Conservation (phyloP, 1,140 invertebrate genomes). For the Lycorma delicatula region DNA sequence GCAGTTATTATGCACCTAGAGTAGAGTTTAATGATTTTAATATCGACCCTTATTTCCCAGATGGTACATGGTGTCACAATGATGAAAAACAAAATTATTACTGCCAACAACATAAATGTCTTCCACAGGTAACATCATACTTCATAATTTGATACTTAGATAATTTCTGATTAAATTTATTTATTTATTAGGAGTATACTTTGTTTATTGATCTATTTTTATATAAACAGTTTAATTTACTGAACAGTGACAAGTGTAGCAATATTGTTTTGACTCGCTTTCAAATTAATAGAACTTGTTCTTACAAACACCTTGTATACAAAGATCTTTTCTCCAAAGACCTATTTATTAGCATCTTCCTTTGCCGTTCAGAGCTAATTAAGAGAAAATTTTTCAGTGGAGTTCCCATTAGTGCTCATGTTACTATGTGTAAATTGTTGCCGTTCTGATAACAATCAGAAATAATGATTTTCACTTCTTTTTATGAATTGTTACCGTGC, state of each 20-base stretch:
- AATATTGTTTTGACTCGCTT: background rate
- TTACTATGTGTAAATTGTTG: too few species aligned
- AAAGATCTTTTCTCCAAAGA: too few species aligned
- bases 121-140: slow-evolving; percentile 46
- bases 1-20: slow-evolving; percentile 61
- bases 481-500: too few species aligned
- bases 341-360: too few species aligned
- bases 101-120: slow-evolving; percentile 62
- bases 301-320: background rate
- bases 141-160: background rate
- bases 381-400: too few species aligned
- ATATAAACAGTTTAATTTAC: slow-evolving; percentile 10
- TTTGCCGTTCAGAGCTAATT: too few species aligned
- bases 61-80: slow-evolving; percentile 70
- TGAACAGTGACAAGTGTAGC: background rate
- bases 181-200: background rate
- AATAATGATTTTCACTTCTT: too few species aligned
- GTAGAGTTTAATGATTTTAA: slow-evolving; percentile 62
- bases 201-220: slow-evolving; percentile 19
- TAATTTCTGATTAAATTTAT: background rate
- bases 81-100: slow-evolving; percentile 54
- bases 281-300: background rate
- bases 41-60: slow-evolving; percentile 65
- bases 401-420: too few species aligned
- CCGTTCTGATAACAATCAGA: too few species aligned